Percentiles rank a stretch among this genome's conserved stretches.
Evolutionary conservation across 2,113 vertebrate genomes (phyloP).

Genomic region (pig (Sus scrofa)): T2T-Sscrofa CM000813.6:92702001-92702500

Average conservation of each 20-base stretch:
- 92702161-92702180: neutral
- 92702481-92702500: slow-evolving; percentile 95
- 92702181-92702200: neutral
- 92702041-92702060: neutral
- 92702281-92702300: neutral
- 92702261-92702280: neutral
- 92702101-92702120: neutral
- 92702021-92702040: neutral
- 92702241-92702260: neutral
- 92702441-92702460: slow-evolving; percentile 99
- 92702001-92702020: neutral
- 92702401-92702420: slow-evolving; percentile 98
- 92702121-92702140: neutral
- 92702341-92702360: neutral
- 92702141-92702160: neutral
- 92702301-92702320: neutral
- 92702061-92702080: slow-evolving; percentile 1
- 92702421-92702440: slow-evolving; percentile 95
- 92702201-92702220: neutral
- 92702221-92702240: neutral
- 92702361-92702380: slow-evolving; percentile 44
- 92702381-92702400: slow-evolving; percentile 94
- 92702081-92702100: slow-evolving; percentile 11
- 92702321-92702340: neutral
- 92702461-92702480: slow-evolving; percentile 95